Evolutionary conservation across 2,113 vertebrate genomes (phyloP), one percentile per base, ranked within the genome.

Genomic region (Connochaetes taurinus): DNA sequence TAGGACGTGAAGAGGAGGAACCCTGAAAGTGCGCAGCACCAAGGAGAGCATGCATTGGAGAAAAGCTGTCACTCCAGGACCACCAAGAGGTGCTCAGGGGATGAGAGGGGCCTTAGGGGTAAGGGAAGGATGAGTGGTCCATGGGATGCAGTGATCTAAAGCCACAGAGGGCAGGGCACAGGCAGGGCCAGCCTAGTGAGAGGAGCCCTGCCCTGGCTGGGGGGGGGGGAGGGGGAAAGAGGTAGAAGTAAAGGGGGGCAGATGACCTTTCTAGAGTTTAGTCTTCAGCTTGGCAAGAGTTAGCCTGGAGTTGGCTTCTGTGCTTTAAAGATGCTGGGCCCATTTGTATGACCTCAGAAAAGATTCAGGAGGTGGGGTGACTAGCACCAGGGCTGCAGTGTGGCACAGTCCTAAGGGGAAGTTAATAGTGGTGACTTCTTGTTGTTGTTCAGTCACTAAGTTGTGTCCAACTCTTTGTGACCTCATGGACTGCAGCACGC

Each of bases 81-180:
- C 58, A 5, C 9, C 0, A 14, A 45, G 19, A 43, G 6, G 11
- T 6, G 6, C n/a, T 25, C 23, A 76, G 58, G 31, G n/a, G 57
- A 5, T 0, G 10, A 47, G 13, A 29, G 13, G n/a, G 4, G 13
- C 2, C 15, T 19, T 27, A 19, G 40, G 40, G 53, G 10, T 11
- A 21, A 36, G 4, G 53, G 9, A 13, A 1, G 17, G 21, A 40
- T 25, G 25, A 16, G 14, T 11, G 47, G 7, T 6, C 67, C 33
- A 2, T 3, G 67, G 31, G 64, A 33, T 2, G 87, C 27, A 5
- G 64, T 1, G 45, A 12, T 7, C 45, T 21, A 81, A 52, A 80
- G 47, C 29, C 78, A 50, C 45, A 33, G 16, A 2, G 16, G 5
- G 16, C 16, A 6, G 45, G 45, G 29, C 25, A 47, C 31, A 6